A percentile compares a stretch with the other conserved stretches of the same genome.
These are phyloP conservation scores for Chrysodeixis includens DNA, from an alignment of 2,888 invertebrate species.

Conservation along the genomic window DNA sequence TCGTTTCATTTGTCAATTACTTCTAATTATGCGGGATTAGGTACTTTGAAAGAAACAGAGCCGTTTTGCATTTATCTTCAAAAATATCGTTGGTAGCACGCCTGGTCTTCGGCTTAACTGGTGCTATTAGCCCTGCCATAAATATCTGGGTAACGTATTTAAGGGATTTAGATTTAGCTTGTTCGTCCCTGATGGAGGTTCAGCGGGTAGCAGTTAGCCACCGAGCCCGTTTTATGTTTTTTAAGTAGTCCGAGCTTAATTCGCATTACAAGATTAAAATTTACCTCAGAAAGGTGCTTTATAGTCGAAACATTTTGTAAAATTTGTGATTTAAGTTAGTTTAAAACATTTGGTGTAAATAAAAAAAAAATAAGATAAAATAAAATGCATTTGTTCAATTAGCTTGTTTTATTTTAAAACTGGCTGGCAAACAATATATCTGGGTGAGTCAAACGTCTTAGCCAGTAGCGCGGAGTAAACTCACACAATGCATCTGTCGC, in stretches of 20 bases:
- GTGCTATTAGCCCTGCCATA: constrained; percentile 85
- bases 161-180: constrained; percentile 85
- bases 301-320: constrained; percentile 5
- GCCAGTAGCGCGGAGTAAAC: constrained; percentile 60
- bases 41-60: constrained; percentile 47
- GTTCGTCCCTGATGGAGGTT: constrained; percentile 83
- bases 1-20: constrained; percentile 46
- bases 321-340: not conserved
- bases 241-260: constrained; percentile 63
- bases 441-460: constrained; percentile 59
- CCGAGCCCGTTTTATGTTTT: constrained; percentile 69
- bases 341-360: not conserved
- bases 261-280: constrained; percentile 45
- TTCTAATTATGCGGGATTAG: constrained; percentile 49
- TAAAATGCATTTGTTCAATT: constrained; percentile 2
- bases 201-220: constrained; percentile 71
- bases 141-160: constrained; percentile 86
- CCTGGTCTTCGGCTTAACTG: constrained; percentile 77
- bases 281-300: constrained; percentile 18
- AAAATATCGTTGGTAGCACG: constrained; percentile 66
- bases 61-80: constrained; percentile 56
- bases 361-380: not conserved
- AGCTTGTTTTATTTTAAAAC: constrained; percentile 24
- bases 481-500: constrained; percentile 68
- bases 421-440: constrained; percentile 38